Evolutionary conservation across 1,140 invertebrate species (phyloP).

Genomic region (Papilio dardanus): DNA sequence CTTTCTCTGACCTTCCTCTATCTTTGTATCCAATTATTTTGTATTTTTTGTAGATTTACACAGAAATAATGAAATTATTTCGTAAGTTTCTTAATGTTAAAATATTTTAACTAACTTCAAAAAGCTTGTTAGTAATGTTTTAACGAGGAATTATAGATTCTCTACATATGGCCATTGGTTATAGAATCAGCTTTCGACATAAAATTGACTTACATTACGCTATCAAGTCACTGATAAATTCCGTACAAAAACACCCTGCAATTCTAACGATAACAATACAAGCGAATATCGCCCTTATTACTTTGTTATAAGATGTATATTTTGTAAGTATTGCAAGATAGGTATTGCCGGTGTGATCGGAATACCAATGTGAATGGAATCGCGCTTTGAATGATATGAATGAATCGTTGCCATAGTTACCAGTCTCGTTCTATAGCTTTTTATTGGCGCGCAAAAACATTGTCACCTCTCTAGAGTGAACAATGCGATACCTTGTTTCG

Average conservation of each 20-base stretch:
- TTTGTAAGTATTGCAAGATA: slow-evolving; percentile 4
- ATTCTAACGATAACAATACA: background rate
- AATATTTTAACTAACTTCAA: background rate
- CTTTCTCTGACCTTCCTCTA: too few relatives aligned
- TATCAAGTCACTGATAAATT: slow-evolving; percentile 25
- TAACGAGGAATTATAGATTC: background rate
- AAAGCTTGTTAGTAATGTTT: background rate
- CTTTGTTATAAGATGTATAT: background rate
- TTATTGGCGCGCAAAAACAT: slow-evolving; percentile 24
- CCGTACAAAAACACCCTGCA: slow-evolving; percentile 7
- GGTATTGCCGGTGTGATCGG: slow-evolving; percentile 16
- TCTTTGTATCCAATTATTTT: too few relatives aligned
- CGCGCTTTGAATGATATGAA: slow-evolving; percentile 29
- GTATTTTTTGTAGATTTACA: too few relatives aligned
- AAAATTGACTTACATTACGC: slow-evolving; percentile 28
- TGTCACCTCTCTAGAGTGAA: background rate
- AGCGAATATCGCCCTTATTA: background rate
- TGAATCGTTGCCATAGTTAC: slow-evolving; percentile 28
- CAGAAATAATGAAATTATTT: background rate
- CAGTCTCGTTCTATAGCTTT: slow-evolving; percentile 3
- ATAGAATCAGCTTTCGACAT: slow-evolving; percentile 33
- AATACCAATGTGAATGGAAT: slow-evolving; percentile 29
- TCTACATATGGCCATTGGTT: background rate
- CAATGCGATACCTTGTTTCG: slow-evolving; percentile 8
- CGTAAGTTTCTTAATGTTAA: background rate